Evolutionary conservation across 2,888 invertebrate genomes (phyloP).

Genomic region (Hylaea fasciaria): DNA sequence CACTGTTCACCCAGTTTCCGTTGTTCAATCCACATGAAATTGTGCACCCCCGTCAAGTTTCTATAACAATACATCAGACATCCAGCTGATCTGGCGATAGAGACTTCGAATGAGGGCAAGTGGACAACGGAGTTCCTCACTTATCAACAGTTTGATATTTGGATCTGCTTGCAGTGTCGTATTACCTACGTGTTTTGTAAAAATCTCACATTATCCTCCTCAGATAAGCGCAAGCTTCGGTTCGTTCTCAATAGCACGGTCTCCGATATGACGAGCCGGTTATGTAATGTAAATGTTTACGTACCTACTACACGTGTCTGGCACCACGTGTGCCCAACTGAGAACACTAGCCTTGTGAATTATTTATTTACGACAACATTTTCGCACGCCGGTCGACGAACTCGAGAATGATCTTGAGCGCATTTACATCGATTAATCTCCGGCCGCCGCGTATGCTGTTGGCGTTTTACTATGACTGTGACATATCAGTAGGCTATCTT

Average conservation of each 20-base stretch:
- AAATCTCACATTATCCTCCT: background rate
- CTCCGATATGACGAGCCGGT: constrained; percentile 80
- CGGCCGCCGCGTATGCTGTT: constrained; percentile 53
- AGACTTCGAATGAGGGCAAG: too few species aligned
- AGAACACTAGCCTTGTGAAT: constrained; percentile 85
- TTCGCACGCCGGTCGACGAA: constrained; percentile 84
- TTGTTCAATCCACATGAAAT: too few species aligned
- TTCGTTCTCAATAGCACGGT: constrained; percentile 72
- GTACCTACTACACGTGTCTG: constrained; percentile 80
- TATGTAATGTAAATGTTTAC: constrained; percentile 84
- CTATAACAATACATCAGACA: too few species aligned
- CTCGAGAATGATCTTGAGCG: constrained; percentile 81
- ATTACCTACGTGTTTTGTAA: background rate
- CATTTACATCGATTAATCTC: constrained; percentile 80
- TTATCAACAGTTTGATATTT: too few species aligned
- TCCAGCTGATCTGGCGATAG: too few species aligned
- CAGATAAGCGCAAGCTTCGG: constrained; percentile 56
- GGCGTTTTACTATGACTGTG: constrained; percentile 34
- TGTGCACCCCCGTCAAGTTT: too few species aligned
- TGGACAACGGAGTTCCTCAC: too few species aligned
- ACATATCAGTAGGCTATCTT: constrained; percentile 12
- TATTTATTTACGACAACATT: constrained; percentile 85
- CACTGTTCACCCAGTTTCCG: too few species aligned
- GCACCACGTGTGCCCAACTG: constrained; percentile 79
- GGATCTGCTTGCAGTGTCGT: background rate